Conservation (phyloP, 2,888 invertebrate species). For the Andrena bicolor region DNA sequence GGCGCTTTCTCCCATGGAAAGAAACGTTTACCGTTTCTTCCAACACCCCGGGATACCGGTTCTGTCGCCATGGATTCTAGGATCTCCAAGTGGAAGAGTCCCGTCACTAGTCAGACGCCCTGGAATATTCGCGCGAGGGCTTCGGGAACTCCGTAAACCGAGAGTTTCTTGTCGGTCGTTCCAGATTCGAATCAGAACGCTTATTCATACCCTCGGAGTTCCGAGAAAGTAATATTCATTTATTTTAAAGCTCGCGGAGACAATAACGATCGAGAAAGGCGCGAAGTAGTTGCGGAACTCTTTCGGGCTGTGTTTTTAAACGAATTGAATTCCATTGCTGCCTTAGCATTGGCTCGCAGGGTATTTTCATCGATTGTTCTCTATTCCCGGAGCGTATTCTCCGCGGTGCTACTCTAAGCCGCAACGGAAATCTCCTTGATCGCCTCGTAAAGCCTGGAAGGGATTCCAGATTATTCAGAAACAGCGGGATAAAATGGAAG, state of each 20-base stretch:
- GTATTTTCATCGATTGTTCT: conserved; percentile 45
- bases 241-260: too few species aligned
- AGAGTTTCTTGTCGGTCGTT: neutral
- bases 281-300: too few species aligned
- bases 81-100: conserved; percentile 17
- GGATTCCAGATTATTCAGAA: conserved; percentile 37
- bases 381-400: conserved; percentile 23
- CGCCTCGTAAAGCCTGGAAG: conserved; percentile 25
- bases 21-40: neutral
- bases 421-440: conserved; percentile 30
- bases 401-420: neutral
- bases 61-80: neutral
- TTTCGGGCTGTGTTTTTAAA: neutral
- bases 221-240: too few species aligned
- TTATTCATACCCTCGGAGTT: too few species aligned
- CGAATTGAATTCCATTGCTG: neutral
- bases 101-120: conserved; percentile 7
- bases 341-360: neutral
- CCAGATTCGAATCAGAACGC: too few species aligned
- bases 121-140: neutral
- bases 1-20: conserved; percentile 5
- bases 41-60: neutral
- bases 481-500: conserved; percentile 7
- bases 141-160: neutral
- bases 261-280: too few species aligned